Evolutionary conservation across 2,888 invertebrate species (phyloP).

Genomic region (Synanthedon tipuliformis): DNA sequence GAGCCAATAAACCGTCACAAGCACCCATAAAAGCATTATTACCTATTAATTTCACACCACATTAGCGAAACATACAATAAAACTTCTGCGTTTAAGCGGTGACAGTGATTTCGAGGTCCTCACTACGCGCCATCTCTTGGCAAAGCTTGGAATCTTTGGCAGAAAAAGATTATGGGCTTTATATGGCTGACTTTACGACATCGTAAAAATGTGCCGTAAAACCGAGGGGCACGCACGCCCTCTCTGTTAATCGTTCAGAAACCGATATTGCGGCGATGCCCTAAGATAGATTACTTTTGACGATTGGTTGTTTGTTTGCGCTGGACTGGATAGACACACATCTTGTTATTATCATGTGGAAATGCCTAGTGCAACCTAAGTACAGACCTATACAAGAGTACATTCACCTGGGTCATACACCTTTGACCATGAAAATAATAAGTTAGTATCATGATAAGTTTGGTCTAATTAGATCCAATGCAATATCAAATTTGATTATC

Average conservation of each 20-base stretch:
- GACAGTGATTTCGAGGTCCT: conserved; percentile 60
- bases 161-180: conserved; percentile 67
- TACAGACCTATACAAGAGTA: too few species aligned
- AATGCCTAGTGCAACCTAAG: too few species aligned
- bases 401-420: too few species aligned
- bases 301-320: conserved; percentile 58
- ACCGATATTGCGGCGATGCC: conserved; percentile 67
- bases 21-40: conserved; percentile 67
- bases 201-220: conserved; percentile 69
- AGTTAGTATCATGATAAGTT: too few species aligned
- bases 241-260: conserved; percentile 70
- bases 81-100: conserved; percentile 59
- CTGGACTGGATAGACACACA: too few species aligned
- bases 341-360: too few species aligned
- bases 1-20: conserved; percentile 58
- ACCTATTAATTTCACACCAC: conserved; percentile 71
- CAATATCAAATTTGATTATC: too few species aligned
- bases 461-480: too few species aligned
- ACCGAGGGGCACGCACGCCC: conserved; percentile 68
- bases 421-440: too few species aligned
- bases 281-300: conserved; percentile 64
- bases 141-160: conserved; percentile 29
- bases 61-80: conserved; percentile 70
- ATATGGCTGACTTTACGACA: conserved; percentile 61
- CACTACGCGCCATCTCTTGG: conserved; percentile 59